Evolutionary conservation across 2,888 invertebrate genomes (phyloP), one percentile per base, ranked within the genome.

Genomic region (Mamestra brassicae): DNA sequence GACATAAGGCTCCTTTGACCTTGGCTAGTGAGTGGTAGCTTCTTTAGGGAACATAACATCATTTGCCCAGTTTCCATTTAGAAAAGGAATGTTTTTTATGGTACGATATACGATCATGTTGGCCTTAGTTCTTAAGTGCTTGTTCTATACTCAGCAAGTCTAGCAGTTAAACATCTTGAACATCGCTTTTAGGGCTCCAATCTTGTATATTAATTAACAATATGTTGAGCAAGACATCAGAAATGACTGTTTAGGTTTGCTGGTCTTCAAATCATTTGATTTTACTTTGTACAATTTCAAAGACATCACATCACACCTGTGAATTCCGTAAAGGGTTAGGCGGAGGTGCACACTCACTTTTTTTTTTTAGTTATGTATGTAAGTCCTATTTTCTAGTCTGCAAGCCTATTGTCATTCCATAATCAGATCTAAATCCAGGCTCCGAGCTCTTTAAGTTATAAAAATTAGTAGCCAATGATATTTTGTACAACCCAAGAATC

Each of bases 71-170:
- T 60, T 78, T 2, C 13, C 8, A n/a, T 38, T 15, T n/a, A 26
- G 11, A 58, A 36, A 61, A 47, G 1, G 13, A 26, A 36, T 45
- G 17, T n/a, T 76, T 60, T 64, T 57, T 13, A 26, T 26, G 17
- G 5, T n/a, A n/a, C n/a, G n/a, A n/a, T n/a, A n/a, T 38, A 55
- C 42, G 34, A 79, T 47, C 62, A 34, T 57, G 55, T 62, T 50
- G 26, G 55, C 7, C 17, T 36, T 47, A 77, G 80, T 76, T 79
- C 50, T 36, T 50, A 80, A 77, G 80, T 55, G 55, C 42, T 65
- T 72, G 60, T 42, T 54, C 42, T 26, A 42, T 47, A 47, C 34
- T 77, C 42, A 45, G 11, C 58, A 45, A 77, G 71, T 55, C n/a
- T 17, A 50, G 42, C 34, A 34, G 34, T 55, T 62, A 42, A 76